Evolutionary conservation across 2,113 vertebrate genomes (phyloP).

Genomic region (Macquaria ambigua): DNA sequence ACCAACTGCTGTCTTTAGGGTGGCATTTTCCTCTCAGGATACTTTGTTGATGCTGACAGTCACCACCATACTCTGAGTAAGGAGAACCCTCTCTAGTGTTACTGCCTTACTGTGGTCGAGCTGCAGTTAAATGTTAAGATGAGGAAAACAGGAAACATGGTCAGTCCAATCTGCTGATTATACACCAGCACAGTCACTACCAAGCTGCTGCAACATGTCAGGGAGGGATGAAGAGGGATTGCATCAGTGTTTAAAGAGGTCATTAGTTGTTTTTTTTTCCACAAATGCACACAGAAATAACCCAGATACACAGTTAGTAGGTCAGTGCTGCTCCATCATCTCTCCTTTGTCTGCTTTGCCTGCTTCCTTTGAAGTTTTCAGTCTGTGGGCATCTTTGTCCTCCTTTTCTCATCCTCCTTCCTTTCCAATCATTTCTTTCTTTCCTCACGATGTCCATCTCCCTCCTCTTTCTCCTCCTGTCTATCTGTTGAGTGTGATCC

Average conservation of each 20-base stretch:
- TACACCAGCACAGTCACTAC: constrained; percentile 1
- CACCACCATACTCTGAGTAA: background rate
- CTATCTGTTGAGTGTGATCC: background rate
- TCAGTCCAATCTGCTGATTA: constrained; percentile 50
- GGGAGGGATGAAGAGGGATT: constrained; percentile 38
- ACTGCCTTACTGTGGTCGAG: constrained; percentile 3
- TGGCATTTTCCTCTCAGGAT: constrained; percentile 6
- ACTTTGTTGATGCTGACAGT: constrained; percentile 16
- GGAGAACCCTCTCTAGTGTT: background rate
- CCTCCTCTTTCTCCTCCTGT: constrained; percentile 6
- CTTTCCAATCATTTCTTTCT: constrained; percentile 7
- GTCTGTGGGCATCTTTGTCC: constrained; percentile 1
- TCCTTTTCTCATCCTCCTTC: constrained; percentile 10
- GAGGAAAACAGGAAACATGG: constrained; percentile 30
- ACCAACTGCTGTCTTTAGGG: background rate
- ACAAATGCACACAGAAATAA: constrained; percentile 13
- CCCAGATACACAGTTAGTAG: constrained; percentile 1
- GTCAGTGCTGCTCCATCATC: background rate
- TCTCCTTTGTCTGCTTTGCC: background rate
- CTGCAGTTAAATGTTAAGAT: constrained; percentile 25
- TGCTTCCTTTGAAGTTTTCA: constrained; percentile 2
- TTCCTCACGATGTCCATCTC: background rate
- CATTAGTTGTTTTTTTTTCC: background rate
- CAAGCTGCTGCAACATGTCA: constrained; percentile 34
- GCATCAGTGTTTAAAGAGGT: constrained; percentile 19